These are phyloP conservation scores for Allolobophora icterica DNA, from an alignment of 2,888 invertebrate species.

Conservation along the genomic window DNA sequence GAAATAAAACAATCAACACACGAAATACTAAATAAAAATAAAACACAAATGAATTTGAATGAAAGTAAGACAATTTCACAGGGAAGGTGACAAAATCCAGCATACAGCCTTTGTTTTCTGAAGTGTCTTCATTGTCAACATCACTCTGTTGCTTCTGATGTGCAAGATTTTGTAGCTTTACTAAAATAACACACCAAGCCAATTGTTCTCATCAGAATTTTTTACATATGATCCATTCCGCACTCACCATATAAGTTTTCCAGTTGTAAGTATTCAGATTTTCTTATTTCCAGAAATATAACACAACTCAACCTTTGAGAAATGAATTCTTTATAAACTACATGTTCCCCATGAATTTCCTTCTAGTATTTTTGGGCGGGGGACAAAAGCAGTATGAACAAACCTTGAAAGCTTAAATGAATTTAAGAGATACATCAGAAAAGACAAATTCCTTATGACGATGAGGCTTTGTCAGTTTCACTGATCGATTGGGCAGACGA, in stretches of 20 bases:
- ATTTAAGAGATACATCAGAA: neutral
- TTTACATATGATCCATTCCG: neutral
- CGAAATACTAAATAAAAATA: neutral
- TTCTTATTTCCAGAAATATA: neutral
- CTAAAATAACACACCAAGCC: neutral
- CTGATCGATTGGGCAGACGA: too few relatives aligned
- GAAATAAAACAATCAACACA: neutral
- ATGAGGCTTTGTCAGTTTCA: neutral
- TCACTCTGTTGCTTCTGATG: neutral
- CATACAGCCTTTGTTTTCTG: constrained; percentile 8
- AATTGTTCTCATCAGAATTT: neutral
- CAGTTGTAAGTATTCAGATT: neutral
- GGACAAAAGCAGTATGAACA: neutral
- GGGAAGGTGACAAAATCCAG: neutral
- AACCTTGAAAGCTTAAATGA: neutral
- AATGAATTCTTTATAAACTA: neutral
- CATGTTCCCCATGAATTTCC: neutral
- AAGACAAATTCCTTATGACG: neutral
- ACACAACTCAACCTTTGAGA: neutral
- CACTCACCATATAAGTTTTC: neutral
- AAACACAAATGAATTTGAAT: neutral
- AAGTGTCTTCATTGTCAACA: constrained; percentile 22
- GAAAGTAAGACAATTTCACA: neutral
- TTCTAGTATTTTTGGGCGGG: neutral
- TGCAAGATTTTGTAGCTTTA: neutral